These are phyloP conservation scores for Sebastes melanostomus DNA, from an alignment of 2,797 vertebrate species.

Conservation along the genomic window DNA sequence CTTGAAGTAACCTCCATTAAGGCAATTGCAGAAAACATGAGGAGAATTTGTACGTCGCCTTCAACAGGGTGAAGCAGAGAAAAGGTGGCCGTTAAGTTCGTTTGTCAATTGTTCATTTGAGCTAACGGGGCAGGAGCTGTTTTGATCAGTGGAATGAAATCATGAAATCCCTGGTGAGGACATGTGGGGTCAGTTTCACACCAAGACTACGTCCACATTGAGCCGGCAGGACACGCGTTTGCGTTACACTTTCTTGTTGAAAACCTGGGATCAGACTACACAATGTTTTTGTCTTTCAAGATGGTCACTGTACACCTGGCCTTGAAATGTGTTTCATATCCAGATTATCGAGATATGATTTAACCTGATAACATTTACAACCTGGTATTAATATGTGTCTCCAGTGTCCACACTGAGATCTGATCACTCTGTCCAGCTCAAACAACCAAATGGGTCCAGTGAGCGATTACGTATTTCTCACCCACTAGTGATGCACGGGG, in stretches of 20 bases:
- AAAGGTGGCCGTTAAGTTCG: neutral
- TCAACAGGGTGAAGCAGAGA: neutral
- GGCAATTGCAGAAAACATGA: constrained; percentile 55
- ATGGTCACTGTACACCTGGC: neutral
- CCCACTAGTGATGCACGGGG: too few relatives aligned
- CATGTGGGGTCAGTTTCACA: neutral
- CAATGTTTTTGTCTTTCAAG: neutral
- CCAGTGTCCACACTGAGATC: neutral
- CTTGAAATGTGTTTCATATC: neutral
- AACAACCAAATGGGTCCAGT: too few relatives aligned
- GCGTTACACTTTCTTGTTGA: neutral
- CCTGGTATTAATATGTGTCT: neutral
- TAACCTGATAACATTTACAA: neutral
- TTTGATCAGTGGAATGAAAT: neutral
- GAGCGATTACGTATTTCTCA: too few relatives aligned
- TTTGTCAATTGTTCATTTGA: neutral
- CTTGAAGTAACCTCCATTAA: constrained; percentile 58
- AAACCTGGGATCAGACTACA: neutral
- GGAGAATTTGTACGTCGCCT: neutral
- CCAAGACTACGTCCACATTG: neutral
- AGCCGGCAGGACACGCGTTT: neutral
- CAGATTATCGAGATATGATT: neutral
- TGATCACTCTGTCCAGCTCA: neutral
- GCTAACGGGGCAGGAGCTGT: neutral
- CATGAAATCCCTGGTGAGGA: neutral